Conservation (phyloP, 64 coral and sea anemone genomes). For the Porites lutea region DNA sequence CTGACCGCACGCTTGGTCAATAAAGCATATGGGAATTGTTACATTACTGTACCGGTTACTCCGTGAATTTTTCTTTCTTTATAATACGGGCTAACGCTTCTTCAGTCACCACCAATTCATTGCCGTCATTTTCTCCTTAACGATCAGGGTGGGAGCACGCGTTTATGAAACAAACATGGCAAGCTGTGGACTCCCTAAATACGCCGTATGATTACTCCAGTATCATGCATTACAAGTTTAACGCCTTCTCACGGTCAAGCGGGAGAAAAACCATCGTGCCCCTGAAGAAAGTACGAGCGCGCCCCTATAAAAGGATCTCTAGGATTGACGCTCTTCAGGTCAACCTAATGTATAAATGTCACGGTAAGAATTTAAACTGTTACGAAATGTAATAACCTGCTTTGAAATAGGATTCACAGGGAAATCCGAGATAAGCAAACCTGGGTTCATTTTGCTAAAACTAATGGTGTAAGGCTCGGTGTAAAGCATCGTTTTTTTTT, state of each 20-base stretch:
- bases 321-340: slow-evolving; percentile 68
- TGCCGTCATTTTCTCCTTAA: background rate
- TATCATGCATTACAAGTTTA: slow-evolving; percentile 97
- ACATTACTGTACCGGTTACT: too few species aligned
- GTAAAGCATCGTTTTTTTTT: too few species aligned
- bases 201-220: slow-evolving; percentile 85
- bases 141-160: slow-evolving; percentile 86
- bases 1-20: too few species aligned
- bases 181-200: slow-evolving; percentile 75
- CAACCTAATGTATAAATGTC: slow-evolving; percentile 83
- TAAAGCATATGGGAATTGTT: too few species aligned
- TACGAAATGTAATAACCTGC: background rate
- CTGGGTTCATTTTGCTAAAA: too few species aligned
- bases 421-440: too few species aligned
- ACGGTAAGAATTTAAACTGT: slow-evolving; percentile 7
- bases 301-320: slow-evolving; percentile 85
- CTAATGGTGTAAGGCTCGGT: too few species aligned
- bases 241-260: slow-evolving; percentile 76
- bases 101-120: background rate
- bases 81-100: too few species aligned
- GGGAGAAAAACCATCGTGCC: slow-evolving; percentile 80
- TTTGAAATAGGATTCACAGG: too few species aligned
- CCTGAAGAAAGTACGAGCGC: slow-evolving; percentile 40
- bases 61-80: too few species aligned
- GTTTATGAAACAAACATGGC: slow-evolving; percentile 83